These are phyloP conservation scores for Papilio elwesi DNA, from an alignment of 2,888 invertebrate genomes.

Conservation along the genomic window DNA sequence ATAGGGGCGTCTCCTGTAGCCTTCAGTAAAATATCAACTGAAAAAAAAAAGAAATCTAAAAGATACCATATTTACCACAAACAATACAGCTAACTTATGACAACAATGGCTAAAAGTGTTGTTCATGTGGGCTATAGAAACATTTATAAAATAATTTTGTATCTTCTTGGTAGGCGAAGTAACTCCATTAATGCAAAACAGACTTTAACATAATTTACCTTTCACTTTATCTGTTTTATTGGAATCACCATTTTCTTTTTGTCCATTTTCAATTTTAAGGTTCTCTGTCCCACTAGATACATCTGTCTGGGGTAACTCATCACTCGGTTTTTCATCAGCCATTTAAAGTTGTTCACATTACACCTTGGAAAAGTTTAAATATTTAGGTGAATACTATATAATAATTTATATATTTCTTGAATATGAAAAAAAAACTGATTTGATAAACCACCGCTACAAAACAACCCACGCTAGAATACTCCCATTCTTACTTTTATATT, in stretches of 20 bases:
- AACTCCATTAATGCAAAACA: neutral
- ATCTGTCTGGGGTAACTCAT: slow-evolving; percentile 56
- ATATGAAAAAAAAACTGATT: neutral
- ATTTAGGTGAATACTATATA: neutral
- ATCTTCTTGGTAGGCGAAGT: neutral
- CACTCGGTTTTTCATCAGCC: slow-evolving; percentile 66
- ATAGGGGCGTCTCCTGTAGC: slow-evolving; percentile 99
- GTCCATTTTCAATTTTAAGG: slow-evolving; percentile 62
- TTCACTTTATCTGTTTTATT: slow-evolving; percentile 73
- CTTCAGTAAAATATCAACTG: slow-evolving; percentile 96
- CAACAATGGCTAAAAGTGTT: too few relatives aligned
- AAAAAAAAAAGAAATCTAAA: slow-evolving; percentile 52
- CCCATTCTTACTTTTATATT: too few relatives aligned
- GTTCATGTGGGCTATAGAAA: neutral
- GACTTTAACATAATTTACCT: slow-evolving; percentile 55
- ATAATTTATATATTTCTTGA: slow-evolving; percentile 23
- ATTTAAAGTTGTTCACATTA: slow-evolving; percentile 48
- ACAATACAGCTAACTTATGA: neutral
- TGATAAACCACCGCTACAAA: too few relatives aligned
- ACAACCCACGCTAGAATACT: neutral
- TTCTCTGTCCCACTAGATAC: slow-evolving; percentile 59
- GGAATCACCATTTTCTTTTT: slow-evolving; percentile 67
- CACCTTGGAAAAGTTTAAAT: neutral
- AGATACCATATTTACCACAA: neutral
- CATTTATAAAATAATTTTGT: neutral